Conservation (phyloP, 2,888 invertebrate species). For the Meteorus colon region DNA sequence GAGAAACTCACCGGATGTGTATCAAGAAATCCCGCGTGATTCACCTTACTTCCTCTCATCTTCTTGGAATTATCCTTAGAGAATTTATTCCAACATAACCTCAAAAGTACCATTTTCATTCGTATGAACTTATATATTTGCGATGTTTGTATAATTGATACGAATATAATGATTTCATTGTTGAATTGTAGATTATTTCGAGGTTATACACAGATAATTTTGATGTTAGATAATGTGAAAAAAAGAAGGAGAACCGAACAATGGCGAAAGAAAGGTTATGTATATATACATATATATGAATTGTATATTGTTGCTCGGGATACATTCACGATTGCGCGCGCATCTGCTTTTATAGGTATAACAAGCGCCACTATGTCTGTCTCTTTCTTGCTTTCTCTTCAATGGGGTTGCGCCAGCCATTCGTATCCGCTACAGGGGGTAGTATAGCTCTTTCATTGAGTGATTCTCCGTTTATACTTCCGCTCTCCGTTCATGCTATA, state of each 20-base stretch:
- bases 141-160: too few species aligned
- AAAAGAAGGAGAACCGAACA: background rate
- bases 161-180: too few species aligned
- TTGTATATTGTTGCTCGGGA: background rate
- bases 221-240: background rate
- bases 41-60: background rate
- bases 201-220: background rate
- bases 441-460: slow-evolving; percentile 67
- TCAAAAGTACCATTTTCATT: background rate
- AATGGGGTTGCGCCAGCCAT: slow-evolving; percentile 67
- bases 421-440: slow-evolving; percentile 64
- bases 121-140: background rate
- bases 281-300: background rate
- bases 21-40: slow-evolving; percentile 17
- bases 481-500: slow-evolving; percentile 64
- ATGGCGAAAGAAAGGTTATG: background rate
- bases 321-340: slow-evolving; percentile 13
- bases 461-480: slow-evolving; percentile 59
- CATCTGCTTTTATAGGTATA: slow-evolving; percentile 39
- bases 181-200: background rate
- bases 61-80: background rate
- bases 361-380: slow-evolving; percentile 29
- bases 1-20: slow-evolving; percentile 48
- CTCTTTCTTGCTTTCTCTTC: slow-evolving; percentile 54
- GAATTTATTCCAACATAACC: slow-evolving; percentile 3